Evolutionary conservation across 2,113 vertebrate species (phyloP), one percentile per base, ranked within the genome.

Genomic region (Micronisus gabar): DNA sequence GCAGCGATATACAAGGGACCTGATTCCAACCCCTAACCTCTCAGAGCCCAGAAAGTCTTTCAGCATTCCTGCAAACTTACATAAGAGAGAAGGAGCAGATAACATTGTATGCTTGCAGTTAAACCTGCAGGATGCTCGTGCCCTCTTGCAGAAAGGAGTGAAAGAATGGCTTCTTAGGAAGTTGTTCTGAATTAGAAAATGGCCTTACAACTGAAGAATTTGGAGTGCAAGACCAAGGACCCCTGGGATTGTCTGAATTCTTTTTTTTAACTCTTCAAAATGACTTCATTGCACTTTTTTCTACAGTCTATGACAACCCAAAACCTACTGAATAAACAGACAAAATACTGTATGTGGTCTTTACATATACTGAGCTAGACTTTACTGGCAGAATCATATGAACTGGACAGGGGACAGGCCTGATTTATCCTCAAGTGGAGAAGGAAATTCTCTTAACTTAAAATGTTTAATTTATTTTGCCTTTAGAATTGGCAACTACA

Each of bases 51-150:
- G 98, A 98, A 98, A 98, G 97, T 95, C 97, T 98, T 97, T 97
- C 96, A 96, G 93, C 98, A 99, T 98, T 99, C 98, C 97, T 98
- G 93, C 75, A 97, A 98, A 97, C 97, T 98, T 98, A 98, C 98
- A 98, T 98, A 98, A 98, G 98, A 98, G 97, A 97, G 94, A 97
- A 97, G 86, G 96, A 98, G 87, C 71, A 98, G 98, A 99, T 98
- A 98, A 98, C 98, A 98, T 98, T 98, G 98, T 99, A 95, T 97
- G 95, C 92, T 93, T 96, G 86, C 65, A 97, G 96, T 96, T 95
- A 97, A 97, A 98, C 97, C 98, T 97, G 96, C 96, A 87, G 96
- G 97, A 97, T 98, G 98, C 97, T 98, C 97, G 97, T 96, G 98
- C 93, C 96, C 96, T 95, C 90, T 97, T 97, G 95, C 93, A 97